These are phyloP conservation scores for Cosmorhoe ocellata DNA, from an alignment of 2,888 invertebrate species.

Conservation along the genomic window DNA sequence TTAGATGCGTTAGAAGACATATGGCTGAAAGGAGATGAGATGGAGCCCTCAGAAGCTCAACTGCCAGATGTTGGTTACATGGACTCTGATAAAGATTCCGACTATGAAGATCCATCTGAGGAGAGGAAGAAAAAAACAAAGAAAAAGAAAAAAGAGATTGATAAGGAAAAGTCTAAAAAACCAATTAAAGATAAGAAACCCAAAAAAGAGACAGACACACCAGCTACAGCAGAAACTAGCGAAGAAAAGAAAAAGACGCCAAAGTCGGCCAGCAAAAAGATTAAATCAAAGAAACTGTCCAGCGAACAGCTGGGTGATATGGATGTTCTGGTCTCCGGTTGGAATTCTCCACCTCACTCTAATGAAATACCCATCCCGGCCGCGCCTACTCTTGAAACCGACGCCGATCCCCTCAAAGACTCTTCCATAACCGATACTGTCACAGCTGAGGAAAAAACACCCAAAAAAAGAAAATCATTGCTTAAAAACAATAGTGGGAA, in stretches of 20 bases:
- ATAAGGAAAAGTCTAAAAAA: slow-evolving; percentile 46
- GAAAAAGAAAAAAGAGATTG: slow-evolving; percentile 53
- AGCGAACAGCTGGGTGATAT: slow-evolving; percentile 60
- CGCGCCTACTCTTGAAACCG: slow-evolving; percentile 29
- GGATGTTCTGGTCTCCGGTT: slow-evolving; percentile 62
- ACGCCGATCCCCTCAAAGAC: slow-evolving; percentile 25
- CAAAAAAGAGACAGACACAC: slow-evolving; percentile 29
- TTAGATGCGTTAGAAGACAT: slow-evolving; percentile 89
- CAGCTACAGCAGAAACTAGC: slow-evolving; percentile 8
- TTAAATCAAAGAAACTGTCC: slow-evolving; percentile 63
- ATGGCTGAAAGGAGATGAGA: slow-evolving; percentile 91
- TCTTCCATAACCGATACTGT: neutral
- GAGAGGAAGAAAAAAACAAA: slow-evolving; percentile 39
- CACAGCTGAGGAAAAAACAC: slow-evolving; percentile 46
- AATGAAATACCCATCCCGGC: slow-evolving; percentile 44
- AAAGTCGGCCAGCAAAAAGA: slow-evolving; percentile 41
- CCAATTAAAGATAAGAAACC: slow-evolving; percentile 27
- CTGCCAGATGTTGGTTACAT: slow-evolving; percentile 75
- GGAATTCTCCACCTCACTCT: slow-evolving; percentile 69
- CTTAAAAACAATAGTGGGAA: slow-evolving; percentile 36
- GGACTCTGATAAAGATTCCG: slow-evolving; percentile 75
- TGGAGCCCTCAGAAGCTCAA: slow-evolving; percentile 81
- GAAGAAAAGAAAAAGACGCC: slow-evolving; percentile 39
- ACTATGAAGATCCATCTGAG: slow-evolving; percentile 61
- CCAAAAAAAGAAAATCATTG: slow-evolving; percentile 58